These are phyloP conservation scores for Sylvietta virens DNA, from an alignment of 2,113 vertebrate genomes.

Conservation along the genomic window DNA sequence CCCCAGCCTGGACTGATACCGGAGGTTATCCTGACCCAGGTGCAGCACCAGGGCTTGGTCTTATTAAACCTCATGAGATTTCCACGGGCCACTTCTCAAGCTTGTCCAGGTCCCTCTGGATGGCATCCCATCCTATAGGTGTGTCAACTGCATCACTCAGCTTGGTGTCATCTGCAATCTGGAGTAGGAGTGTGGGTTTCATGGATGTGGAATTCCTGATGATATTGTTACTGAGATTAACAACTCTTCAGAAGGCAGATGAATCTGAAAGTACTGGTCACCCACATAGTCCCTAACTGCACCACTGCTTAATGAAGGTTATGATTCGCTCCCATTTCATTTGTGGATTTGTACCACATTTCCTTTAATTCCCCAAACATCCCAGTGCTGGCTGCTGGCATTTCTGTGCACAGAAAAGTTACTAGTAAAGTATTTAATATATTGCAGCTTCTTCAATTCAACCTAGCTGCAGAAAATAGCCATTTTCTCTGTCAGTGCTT, in stretches of 20 bases:
- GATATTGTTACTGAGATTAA: background rate
- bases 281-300: background rate
- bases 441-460: background rate
- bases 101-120: too few species aligned
- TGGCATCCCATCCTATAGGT: too few species aligned
- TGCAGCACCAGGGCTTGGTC: too few species aligned
- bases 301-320: background rate
- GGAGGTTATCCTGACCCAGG: too few species aligned
- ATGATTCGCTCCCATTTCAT: background rate
- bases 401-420: background rate
- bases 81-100: too few species aligned
- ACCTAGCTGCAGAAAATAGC: background rate
- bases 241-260: background rate
- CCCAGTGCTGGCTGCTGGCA: background rate
- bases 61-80: too few species aligned
- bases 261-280: background rate
- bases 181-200: background rate
- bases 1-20: too few species aligned
- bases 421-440: background rate
- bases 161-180: background rate
- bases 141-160: background rate
- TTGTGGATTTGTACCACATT: background rate
- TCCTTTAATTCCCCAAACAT: background rate
- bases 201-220: background rate
- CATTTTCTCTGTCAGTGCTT: background rate